These are phyloP conservation scores for Tetraodon nigroviridis DNA, from an alignment of 2,113 vertebrate genomes.

Conservation along the genomic window DNA sequence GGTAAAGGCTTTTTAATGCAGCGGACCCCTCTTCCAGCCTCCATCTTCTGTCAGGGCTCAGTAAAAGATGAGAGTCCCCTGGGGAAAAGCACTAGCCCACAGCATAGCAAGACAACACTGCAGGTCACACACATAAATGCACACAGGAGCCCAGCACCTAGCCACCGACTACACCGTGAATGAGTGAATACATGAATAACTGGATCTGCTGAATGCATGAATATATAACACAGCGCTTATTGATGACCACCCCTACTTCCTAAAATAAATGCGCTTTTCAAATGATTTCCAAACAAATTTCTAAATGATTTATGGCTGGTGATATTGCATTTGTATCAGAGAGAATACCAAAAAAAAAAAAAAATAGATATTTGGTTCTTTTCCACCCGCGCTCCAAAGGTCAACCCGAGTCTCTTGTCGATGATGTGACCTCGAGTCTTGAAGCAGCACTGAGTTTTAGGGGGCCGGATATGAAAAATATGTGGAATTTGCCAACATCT, in stretches of 20 bases:
- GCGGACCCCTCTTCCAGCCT: conserved; percentile 75
- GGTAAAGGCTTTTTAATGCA: conserved; percentile 83
- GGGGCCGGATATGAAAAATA: conserved; percentile 74
- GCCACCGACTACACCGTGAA: conserved; percentile 68
- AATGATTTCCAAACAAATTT: conserved; percentile 68
- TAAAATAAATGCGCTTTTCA: conserved; percentile 67
- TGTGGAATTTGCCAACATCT: conserved; percentile 77
- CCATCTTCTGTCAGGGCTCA: conserved; percentile 79
- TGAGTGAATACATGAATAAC: conserved; percentile 80
- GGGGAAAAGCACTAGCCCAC: conserved; percentile 71
- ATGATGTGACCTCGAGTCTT: conserved; percentile 65
- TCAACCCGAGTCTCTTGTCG: conserved; percentile 62
- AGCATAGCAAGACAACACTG: conserved; percentile 63
- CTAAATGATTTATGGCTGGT: conserved; percentile 70
- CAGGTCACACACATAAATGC: conserved; percentile 53
- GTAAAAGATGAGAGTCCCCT: conserved; percentile 81
- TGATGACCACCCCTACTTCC: conserved; percentile 54
- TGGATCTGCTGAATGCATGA: conserved; percentile 72
- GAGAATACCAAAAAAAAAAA: conserved; percentile 51
- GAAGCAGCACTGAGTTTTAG: conserved; percentile 63
- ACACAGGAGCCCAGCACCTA: conserved; percentile 40
- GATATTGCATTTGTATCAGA: conserved; percentile 70
- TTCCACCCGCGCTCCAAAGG: conserved; percentile 61
- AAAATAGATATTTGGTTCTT: conserved; percentile 66
- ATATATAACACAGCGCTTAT: conserved; percentile 70